These are phyloP conservation scores for Ptychadena robeensis DNA, from an alignment of 2,797 vertebrate genomes.

Conservation along the genomic window DNA sequence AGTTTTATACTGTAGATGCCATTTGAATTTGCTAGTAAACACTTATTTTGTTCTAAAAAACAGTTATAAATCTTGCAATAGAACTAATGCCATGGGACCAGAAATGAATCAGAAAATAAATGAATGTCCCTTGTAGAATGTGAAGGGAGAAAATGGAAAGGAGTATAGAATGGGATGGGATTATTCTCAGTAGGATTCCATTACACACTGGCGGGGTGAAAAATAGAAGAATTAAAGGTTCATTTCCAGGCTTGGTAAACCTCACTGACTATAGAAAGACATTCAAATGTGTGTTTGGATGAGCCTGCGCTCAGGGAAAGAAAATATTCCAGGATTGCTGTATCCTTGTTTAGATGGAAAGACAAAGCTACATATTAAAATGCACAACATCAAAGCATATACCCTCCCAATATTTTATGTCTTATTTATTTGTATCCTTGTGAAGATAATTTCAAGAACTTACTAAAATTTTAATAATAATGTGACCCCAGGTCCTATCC, in stretches of 20 bases:
- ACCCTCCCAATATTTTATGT: too few relatives aligned
- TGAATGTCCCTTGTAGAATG: background rate
- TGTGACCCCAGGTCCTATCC: too few relatives aligned
- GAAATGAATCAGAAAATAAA: background rate
- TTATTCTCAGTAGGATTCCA: conserved; percentile 4
- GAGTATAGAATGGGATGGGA: background rate
- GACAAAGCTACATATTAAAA: background rate
- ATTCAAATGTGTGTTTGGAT: background rate
- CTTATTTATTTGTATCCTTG: too few relatives aligned
- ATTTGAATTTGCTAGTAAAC: background rate
- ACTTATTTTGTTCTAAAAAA: background rate
- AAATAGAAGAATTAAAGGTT: conserved; percentile 3
- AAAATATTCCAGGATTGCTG: background rate
- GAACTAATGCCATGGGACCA: background rate
- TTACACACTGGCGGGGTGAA: background rate
- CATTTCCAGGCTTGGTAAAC: background rate
- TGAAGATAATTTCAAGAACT: too few relatives aligned
- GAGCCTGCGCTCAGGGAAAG: background rate
- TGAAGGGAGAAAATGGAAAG: background rate
- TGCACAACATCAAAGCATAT: too few relatives aligned
- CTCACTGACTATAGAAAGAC: background rate
- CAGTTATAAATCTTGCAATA: background rate
- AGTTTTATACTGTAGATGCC: background rate
- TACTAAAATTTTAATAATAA: too few relatives aligned
- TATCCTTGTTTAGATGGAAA: background rate